Evolutionary conservation across 2,888 invertebrate genomes (phyloP), one percentile per base, ranked within the genome.

Genomic region (Diabrotica balteata): DNA sequence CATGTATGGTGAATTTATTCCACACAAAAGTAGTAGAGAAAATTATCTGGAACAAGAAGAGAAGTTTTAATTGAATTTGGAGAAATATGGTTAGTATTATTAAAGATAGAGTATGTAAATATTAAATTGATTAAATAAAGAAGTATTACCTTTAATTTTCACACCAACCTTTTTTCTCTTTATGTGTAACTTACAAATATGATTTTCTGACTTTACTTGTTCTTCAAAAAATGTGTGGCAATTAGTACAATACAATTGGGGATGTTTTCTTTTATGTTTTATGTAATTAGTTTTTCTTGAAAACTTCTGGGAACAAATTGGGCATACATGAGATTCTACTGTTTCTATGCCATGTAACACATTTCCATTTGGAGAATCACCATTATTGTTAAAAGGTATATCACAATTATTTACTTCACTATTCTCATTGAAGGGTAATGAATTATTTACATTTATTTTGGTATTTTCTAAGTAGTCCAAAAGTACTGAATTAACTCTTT

Each of bases 231-330:
- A 51, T 46, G 51, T 46, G 11, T 50, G 47, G 49, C 69, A 71
- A 3, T 11, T 22, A 32, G 7, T n/a, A 50, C 71, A 71, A 49
- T 65, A 63, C 11, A 71, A 43, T 61, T 71, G 63, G 45, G 22
- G n/a, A 59, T 71, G 69, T 17, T 5, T 63, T 43, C 60, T 71
- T 64, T 63, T 64, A 47, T 69, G 71, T 45, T 43, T 62, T 49
- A 58, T 54, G 32, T 53, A 69, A 42, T 32, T 66, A 43, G 57
- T 8, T 57, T 52, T 10, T 57, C 60, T 71, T 8, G n/a, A 60
- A 46, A 11, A 69, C 4, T 22, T 9, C 63, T 63, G 66, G n/a
- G 45, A 59, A 59, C 71, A 68, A n/a, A 71, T 51, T 22, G 54
- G 49, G 43, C 71, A 68, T n/a, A 11, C 51, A 51, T 64, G 59